These are phyloP conservation scores for Tricholaema leucomelas DNA, from an alignment of 2,113 vertebrate genomes.

Conservation along the genomic window DNA sequence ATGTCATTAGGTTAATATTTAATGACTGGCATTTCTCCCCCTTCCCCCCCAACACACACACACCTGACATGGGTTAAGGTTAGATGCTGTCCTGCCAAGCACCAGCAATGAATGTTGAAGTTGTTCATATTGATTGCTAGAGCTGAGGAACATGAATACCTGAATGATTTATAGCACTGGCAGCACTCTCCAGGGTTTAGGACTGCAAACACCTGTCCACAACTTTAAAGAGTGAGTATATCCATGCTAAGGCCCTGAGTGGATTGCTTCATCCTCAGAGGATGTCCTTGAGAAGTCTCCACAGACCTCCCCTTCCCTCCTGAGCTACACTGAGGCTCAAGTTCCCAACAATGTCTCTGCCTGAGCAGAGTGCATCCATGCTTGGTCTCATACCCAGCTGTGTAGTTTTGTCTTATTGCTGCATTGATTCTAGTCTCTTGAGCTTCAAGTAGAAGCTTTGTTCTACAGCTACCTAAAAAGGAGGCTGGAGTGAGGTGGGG, in stretches of 20 bases:
- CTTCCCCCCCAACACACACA: too few species aligned
- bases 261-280: background rate
- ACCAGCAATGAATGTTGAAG: conserved; percentile 52
- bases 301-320: background rate
- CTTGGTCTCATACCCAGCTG: background rate
- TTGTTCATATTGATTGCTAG: conserved; percentile 60
- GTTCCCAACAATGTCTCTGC: background rate
- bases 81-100: conserved; percentile 29
- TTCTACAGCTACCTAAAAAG: too few species aligned
- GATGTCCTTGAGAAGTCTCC: background rate
- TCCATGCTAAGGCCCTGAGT: background rate
- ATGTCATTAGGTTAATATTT: conserved; percentile 74
- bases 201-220: background rate
- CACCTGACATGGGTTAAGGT: conserved; percentile 20
- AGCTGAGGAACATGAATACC: conserved; percentile 37
- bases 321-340: background rate
- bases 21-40: conserved; percentile 29
- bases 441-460: too few species aligned
- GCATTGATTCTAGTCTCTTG: too few species aligned
- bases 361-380: background rate
- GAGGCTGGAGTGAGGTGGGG: too few species aligned
- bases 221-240: background rate
- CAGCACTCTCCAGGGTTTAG: conserved; percentile 14
- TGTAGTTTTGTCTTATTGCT: too few species aligned
- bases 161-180: conserved; percentile 43